These are phyloP conservation scores for Brachyalestes nurse DNA, from an alignment of 2,797 vertebrate species.

Conservation along the genomic window DNA sequence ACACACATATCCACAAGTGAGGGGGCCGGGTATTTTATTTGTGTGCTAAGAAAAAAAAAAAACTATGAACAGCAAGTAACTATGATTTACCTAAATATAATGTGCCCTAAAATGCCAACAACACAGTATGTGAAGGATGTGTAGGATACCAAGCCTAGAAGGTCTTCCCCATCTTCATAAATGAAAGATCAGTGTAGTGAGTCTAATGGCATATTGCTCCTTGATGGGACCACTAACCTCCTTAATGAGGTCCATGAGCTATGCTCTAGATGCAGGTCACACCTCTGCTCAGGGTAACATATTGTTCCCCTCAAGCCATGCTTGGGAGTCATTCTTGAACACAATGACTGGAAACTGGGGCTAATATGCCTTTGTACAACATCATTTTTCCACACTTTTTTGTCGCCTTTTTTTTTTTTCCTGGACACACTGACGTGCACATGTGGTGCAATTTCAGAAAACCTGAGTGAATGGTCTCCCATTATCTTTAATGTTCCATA, in stretches of 20 bases:
- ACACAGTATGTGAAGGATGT: conserved; percentile 33
- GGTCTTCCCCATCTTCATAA: conserved; percentile 53
- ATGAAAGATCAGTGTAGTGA: conserved; percentile 60
- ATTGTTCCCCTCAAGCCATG: conserved; percentile 50
- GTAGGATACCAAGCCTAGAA: conserved; percentile 46
- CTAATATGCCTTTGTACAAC: conserved; percentile 31
- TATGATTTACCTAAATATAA: not conserved
- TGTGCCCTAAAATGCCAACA: not conserved
- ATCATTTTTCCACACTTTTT: conserved; percentile 36
- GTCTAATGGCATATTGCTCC: conserved; percentile 62
- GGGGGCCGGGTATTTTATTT: not conserved
- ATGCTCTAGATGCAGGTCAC: conserved; percentile 51
- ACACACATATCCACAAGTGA: too few species aligned
- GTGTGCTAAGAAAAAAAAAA: not conserved
- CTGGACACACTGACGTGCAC: conserved; percentile 29
- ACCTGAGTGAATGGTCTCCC: conserved; percentile 64
- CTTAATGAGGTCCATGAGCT: conserved; percentile 58
- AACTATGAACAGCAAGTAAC: not conserved
- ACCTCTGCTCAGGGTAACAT: conserved; percentile 52
- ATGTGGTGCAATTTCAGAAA: conserved; percentile 38
- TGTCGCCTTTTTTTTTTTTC: conserved; percentile 12
- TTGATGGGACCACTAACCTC: conserved; percentile 59
- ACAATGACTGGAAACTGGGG: conserved; percentile 35
- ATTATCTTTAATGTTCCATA: conserved; percentile 78
- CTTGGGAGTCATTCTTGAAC: conserved; percentile 46